phyloP scores from a whole-genome alignment of 1,140 invertebrate genomes.

The Nymphalis io region DNA sequence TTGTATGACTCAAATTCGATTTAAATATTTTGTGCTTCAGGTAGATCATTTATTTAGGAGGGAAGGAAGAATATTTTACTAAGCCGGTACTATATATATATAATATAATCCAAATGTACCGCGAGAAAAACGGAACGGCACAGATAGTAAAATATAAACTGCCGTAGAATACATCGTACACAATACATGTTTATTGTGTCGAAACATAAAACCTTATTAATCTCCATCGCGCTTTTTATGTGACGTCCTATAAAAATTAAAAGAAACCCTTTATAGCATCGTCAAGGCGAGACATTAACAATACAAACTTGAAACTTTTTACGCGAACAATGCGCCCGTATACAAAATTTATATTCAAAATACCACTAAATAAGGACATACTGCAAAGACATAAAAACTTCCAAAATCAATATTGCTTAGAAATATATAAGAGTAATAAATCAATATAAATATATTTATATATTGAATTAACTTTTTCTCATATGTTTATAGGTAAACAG shows the following conservation, averaged over 20 bases:
- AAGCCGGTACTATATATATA: too few species aligned
- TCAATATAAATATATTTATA: too few species aligned
- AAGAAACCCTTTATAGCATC: slow-evolving; percentile 25
- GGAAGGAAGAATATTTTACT: too few species aligned
- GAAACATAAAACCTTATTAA: slow-evolving; percentile 18
- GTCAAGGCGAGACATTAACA: slow-evolving; percentile 23
- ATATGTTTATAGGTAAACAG: too few species aligned
- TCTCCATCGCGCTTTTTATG: slow-evolving; percentile 22
- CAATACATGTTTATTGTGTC: slow-evolving; percentile 1
- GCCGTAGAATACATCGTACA: neutral
- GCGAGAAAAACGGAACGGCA: neutral
- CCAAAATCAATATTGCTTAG: neutral
- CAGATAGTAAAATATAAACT: slow-evolving; percentile 1
- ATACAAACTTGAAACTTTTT: slow-evolving; percentile 27
- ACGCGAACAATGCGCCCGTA: slow-evolving; percentile 38
- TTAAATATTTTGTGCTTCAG: too few species aligned
- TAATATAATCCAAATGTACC: too few species aligned
- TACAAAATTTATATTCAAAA: slow-evolving; percentile 29
- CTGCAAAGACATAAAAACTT: slow-evolving; percentile 8
- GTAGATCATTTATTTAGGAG: too few species aligned
- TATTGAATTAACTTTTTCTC: too few species aligned
- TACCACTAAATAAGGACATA: slow-evolving; percentile 15
- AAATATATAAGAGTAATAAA: too few species aligned
- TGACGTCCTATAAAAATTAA: slow-evolving; percentile 24
- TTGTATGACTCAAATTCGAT: too few species aligned